These are phyloP conservation scores for Lepetodrilus schrolli DNA, from an alignment of 2,888 invertebrate genomes.

Conservation along the genomic window DNA sequence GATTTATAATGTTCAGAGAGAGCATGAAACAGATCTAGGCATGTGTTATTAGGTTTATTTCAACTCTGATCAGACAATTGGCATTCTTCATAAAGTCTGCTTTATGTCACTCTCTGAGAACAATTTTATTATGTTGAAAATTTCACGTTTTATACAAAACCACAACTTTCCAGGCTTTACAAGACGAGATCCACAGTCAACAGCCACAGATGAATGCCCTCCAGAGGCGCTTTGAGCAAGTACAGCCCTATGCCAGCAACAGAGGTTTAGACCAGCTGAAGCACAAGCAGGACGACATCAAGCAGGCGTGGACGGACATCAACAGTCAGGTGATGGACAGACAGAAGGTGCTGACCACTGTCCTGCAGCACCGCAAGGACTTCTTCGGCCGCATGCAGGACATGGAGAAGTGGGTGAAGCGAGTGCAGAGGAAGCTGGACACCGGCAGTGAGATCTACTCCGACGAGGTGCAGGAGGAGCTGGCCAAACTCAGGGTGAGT, in stretches of 20 bases:
- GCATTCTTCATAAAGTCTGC: no score
- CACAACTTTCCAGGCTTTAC: conserved; percentile 60
- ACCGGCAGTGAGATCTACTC: conserved; percentile 88
- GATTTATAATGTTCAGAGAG: no score
- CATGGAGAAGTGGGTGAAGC: conserved; percentile 84
- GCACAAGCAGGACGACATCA: conserved; percentile 87
- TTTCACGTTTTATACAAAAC: no score
- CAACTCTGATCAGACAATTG: no score
- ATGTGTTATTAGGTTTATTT: no score
- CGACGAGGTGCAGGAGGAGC: conserved; percentile 85
- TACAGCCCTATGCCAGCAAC: conserved; percentile 63
- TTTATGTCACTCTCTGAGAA: no score
- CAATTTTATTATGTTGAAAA: no score
- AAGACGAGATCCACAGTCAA: conserved; percentile 66
- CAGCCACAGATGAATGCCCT: conserved; percentile 63
- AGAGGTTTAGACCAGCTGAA: conserved; percentile 61
- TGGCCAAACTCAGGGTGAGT: conserved; percentile 83
- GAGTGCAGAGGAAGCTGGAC: conserved; percentile 76
- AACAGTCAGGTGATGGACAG: conserved; percentile 81
- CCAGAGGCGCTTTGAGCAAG: conserved; percentile 62
- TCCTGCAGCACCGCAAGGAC: conserved; percentile 75
- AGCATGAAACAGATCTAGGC: no score
- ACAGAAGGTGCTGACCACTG: conserved; percentile 75
- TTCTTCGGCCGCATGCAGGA: conserved; percentile 86
- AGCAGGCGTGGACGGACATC: conserved; percentile 87